Percentiles rank a stretch among this genome's conserved stretches.
phyloP scores from a whole-genome alignment of 2,113 vertebrate genomes.

The Oxyura jamaicensis region DNA sequence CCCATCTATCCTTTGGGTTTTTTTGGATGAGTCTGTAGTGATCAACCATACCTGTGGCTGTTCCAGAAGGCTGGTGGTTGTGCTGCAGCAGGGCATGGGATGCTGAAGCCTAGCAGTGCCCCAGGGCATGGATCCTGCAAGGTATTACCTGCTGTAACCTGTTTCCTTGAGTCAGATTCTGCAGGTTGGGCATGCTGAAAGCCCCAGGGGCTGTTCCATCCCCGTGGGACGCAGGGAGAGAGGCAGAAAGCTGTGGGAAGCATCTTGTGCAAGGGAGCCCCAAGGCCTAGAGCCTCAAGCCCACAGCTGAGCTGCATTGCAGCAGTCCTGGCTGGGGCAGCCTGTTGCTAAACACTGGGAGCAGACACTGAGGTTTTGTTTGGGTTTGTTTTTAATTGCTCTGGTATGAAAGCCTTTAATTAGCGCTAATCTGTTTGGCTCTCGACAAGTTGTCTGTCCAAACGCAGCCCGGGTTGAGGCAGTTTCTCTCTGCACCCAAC shows the following conservation, averaged over 20 bases:
- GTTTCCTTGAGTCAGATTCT: neutral
- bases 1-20: fast-evolving
- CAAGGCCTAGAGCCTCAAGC: neutral
- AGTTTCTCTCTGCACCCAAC: neutral
- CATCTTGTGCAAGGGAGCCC: neutral
- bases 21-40: neutral
- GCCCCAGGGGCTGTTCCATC: neutral
- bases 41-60: neutral
- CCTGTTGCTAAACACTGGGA: neutral
- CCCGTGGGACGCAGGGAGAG: neutral
- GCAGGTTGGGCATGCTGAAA: neutral
- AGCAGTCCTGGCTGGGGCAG: fast-evolving
- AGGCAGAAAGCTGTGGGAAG: neutral
- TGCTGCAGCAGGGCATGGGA: neutral
- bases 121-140: neutral
- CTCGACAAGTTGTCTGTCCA: neutral
- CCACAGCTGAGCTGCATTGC: neutral
- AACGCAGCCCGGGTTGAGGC: neutral
- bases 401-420: conserved; percentile 30
- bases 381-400: neutral
- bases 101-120: neutral
- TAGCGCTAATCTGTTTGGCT: neutral
- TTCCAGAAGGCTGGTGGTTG: neutral
- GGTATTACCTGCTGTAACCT: neutral
- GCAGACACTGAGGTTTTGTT: neutral